Percentiles rank a stretch among this genome's conserved stretches.
Evolutionary conservation across 2,888 invertebrate species (phyloP).

Genomic region (Morinoia aosen): DNA sequence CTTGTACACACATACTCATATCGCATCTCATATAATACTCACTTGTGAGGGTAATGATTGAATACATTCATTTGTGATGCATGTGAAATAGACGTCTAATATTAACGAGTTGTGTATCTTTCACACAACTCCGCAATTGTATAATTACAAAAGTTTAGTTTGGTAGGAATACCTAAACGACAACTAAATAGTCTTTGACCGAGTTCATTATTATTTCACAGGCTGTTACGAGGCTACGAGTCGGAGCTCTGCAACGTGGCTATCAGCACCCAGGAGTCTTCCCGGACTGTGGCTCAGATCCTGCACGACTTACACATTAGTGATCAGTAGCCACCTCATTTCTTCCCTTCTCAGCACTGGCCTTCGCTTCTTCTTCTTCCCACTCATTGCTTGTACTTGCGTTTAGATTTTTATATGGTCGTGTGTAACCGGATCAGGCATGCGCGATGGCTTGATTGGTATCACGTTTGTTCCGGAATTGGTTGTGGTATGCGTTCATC

Average conservation of each 20-base stretch:
- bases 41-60: too few relatives aligned
- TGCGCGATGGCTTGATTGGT: not conserved
- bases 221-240: constrained; percentile 92
- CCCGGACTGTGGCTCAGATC: constrained; percentile 95
- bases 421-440: not conserved
- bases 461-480: not conserved
- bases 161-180: not conserved
- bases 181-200: not conserved
- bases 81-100: too few relatives aligned
- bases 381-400: not conserved
- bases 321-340: constrained; percentile 58
- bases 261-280: constrained; percentile 96
- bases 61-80: too few relatives aligned
- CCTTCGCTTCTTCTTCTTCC: not conserved
- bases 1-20: too few relatives aligned
- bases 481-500: not conserved
- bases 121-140: too few relatives aligned
- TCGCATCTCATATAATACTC: too few relatives aligned
- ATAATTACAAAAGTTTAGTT: not conserved
- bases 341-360: not conserved
- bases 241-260: constrained; percentile 93
- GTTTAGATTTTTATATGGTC: not conserved
- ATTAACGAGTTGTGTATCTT: too few relatives aligned
- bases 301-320: constrained; percentile 80
- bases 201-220: constrained; percentile 71